phyloP scores from a whole-genome alignment of 2,113 vertebrate species.

The Nycticorax nycticorax region DNA sequence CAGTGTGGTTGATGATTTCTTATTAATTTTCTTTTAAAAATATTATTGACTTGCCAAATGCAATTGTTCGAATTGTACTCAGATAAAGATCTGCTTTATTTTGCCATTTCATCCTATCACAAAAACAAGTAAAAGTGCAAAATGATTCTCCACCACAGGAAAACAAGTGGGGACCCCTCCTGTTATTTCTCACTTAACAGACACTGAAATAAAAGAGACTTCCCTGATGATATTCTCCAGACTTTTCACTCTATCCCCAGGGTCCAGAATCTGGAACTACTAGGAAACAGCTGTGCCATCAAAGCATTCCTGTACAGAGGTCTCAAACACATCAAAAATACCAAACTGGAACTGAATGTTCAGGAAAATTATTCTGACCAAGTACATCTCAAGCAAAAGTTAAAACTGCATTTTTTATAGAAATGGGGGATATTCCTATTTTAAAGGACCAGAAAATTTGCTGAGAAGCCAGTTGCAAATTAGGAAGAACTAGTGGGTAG shows the following conservation, averaged over 20 bases:
- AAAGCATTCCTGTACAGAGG: constrained; percentile 20
- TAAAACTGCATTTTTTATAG: background rate
- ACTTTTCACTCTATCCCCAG: background rate
- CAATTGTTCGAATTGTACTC: background rate
- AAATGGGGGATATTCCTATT: background rate
- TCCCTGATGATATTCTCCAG: background rate
- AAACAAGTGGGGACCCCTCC: background rate
- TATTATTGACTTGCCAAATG: background rate
- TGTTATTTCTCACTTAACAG: background rate
- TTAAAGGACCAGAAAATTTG: background rate
- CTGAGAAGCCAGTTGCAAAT: background rate
- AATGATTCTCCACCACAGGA: background rate
- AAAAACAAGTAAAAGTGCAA: background rate
- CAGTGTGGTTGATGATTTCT: background rate
- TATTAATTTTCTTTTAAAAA: background rate
- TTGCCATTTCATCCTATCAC: background rate
- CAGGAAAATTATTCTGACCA: background rate
- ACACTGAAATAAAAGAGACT: background rate
- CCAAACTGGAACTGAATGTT: background rate
- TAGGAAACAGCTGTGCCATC: constrained; percentile 47
- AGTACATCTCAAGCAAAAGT: background rate
- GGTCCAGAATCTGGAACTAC: constrained; percentile 8
- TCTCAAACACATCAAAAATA: constrained; percentile 4
- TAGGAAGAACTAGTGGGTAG: background rate
- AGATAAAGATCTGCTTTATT: background rate